phyloP scores from a whole-genome alignment of 2,888 invertebrate genomes.

The Polia nebulosa region DNA sequence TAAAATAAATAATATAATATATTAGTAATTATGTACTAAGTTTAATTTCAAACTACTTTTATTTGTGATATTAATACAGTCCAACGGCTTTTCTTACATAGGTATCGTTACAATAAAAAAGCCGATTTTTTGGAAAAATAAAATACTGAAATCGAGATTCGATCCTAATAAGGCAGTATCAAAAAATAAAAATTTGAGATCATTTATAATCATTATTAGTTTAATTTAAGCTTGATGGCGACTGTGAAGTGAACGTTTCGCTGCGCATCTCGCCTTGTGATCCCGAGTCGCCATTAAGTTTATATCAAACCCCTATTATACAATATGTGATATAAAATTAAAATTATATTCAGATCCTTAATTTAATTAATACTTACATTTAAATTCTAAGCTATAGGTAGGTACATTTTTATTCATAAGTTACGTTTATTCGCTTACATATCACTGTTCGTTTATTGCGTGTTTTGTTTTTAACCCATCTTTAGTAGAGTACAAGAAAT shows the following conservation, averaged over 20 bases:
- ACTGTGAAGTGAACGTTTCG: background rate
- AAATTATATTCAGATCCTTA: constrained; percentile 15
- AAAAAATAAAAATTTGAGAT: constrained; percentile 43
- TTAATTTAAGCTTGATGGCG: background rate
- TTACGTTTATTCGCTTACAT: constrained; percentile 36
- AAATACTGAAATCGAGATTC: constrained; percentile 52
- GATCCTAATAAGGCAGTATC: constrained; percentile 15
- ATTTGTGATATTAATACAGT: constrained; percentile 43
- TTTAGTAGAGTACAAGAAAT: background rate
- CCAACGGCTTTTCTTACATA: constrained; percentile 4
- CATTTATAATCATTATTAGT: background rate
- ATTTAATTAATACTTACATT: constrained; percentile 18
- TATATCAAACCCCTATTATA: background rate
- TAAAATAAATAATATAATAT: constrained; percentile 55
- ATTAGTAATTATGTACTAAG: constrained; percentile 20
- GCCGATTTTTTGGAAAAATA: background rate
- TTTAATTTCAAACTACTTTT: constrained; percentile 22
- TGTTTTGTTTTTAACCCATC: background rate
- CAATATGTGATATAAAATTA: constrained; percentile 18
- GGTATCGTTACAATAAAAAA: constrained; percentile 11
- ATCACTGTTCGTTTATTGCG: constrained; percentile 34
- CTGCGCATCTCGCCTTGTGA: no score
- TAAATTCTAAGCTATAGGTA: constrained; percentile 21
- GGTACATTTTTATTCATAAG: constrained; percentile 36
- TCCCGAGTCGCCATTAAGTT: background rate